Evolutionary conservation across 2,888 invertebrate species (phyloP), one percentile per base, ranked within the genome.

Genomic region (Apeira syringaria): DNA sequence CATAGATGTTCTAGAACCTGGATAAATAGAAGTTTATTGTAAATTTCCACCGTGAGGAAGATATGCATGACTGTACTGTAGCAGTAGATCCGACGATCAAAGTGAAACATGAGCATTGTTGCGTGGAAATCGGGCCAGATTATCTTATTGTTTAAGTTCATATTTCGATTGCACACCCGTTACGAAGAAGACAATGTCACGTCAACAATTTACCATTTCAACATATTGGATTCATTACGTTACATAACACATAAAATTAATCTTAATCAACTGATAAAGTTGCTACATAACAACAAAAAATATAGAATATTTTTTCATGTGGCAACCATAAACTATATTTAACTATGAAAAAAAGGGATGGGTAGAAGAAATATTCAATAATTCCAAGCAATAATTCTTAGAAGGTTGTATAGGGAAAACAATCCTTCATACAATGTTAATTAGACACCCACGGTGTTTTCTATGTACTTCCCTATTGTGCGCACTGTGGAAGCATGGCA

Each of bases 91-190:
- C 51, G 62, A 63, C 54, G 64, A 68, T 59, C 50, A 49, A 59
- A 68, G 57, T 61, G 68, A 63, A 65, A 64, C 56, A 53, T 43
- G 37, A 50, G 49, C 61, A 71, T 74, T 72, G 66, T 68, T 51
- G 53, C 67, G 70, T 75, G 76, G 68, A 75, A 79, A 78, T 50
- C 44, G 35, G 51, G 35, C 18, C 51, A 50, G 45, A 50, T 42
- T 42, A 49, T 37, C 35, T 43, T 20, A 47, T 44, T 51, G 33
- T 44, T 50, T 53, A 55, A 33, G 52, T 47, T 35, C 26, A 49
- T 35, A 56, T 54, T 46, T 53, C 30, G 42, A 53, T 51, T 49
- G 45, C 40, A 50, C 51, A 50, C 33, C 22, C 28, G 37, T 33
- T 35, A 29, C 30, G 24, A 36, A 27, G 40, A 41, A 32, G 36